A percentile compares a stretch with the other conserved stretches of the same genome.
Conservation (phyloP, 1,140 invertebrate genomes). For the Drosophila lowei region DNA sequence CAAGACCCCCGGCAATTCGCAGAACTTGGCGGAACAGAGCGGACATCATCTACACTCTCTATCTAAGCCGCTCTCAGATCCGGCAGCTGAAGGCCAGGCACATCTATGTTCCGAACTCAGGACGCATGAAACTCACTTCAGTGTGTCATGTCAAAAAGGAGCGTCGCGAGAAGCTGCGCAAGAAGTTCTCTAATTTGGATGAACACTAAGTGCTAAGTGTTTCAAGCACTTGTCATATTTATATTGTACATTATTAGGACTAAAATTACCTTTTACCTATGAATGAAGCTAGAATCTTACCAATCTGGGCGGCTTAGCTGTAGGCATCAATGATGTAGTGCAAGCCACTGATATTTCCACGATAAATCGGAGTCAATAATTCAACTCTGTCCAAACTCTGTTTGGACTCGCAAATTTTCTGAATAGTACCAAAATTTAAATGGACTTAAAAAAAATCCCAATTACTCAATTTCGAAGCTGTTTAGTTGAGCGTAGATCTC, state of each 20-base stretch:
- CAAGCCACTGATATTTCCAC: not conserved
- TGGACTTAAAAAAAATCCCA: not conserved
- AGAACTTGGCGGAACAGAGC: slow-evolving; percentile 96
- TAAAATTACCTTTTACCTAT: slow-evolving; percentile 20
- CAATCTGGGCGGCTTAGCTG: slow-evolving; percentile 96
- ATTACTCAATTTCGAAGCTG: too few relatives aligned
- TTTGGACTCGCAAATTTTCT: too few relatives aligned
- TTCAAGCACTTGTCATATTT: not conserved
- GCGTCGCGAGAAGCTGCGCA: slow-evolving; percentile 93
- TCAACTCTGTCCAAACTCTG: too few relatives aligned
- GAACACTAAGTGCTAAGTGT: slow-evolving; percentile 84
- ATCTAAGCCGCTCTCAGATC: slow-evolving; percentile 89
- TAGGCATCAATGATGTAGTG: slow-evolving; percentile 90
- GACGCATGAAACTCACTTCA: slow-evolving; percentile 97
- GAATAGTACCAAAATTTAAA: too few relatives aligned
- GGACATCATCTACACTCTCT: slow-evolving; percentile 99
- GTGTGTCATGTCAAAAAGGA: slow-evolving; percentile 91
- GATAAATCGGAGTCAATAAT: too few relatives aligned
- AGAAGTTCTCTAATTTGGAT: slow-evolving; percentile 91
- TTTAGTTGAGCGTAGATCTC: too few relatives aligned
- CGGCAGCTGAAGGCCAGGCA: slow-evolving; percentile 92
- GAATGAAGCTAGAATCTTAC: slow-evolving; percentile 9
- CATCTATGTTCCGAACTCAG: slow-evolving; percentile 94
- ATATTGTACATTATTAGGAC: slow-evolving; percentile 35
- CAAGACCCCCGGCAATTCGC: slow-evolving; percentile 95